phyloP scores from a whole-genome alignment of 2,797 vertebrate species.

The Argyrosomus regius region DNA sequence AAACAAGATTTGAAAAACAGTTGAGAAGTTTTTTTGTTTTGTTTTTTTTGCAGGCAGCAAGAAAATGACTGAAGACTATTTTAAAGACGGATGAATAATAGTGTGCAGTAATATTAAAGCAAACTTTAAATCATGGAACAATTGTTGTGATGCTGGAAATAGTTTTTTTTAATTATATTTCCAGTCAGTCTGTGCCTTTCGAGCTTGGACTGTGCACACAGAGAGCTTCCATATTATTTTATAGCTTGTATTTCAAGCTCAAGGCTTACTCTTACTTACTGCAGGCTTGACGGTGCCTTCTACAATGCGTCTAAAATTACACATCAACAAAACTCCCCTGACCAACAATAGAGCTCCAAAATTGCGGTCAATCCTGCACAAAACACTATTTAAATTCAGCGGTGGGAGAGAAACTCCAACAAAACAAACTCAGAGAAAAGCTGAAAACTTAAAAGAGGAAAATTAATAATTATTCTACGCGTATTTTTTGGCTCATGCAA shows the following conservation, averaged over 20 bases:
- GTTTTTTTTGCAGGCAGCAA: slow-evolving; percentile 13
- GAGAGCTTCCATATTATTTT: slow-evolving; percentile 67
- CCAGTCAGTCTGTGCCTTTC: slow-evolving; percentile 27
- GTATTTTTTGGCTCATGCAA: slow-evolving; percentile 38
- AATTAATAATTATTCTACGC: not conserved
- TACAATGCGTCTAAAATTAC: slow-evolving; percentile 76
- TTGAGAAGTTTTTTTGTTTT: slow-evolving; percentile 35
- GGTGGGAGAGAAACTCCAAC: slow-evolving; percentile 43
- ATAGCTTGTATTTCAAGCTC: slow-evolving; percentile 67
- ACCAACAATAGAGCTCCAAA: slow-evolving; percentile 60
- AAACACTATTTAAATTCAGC: slow-evolving; percentile 50
- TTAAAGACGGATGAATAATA: slow-evolving; percentile 1
- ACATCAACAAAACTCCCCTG: slow-evolving; percentile 68
- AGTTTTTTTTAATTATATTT: slow-evolving; percentile 6
- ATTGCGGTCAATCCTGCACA: slow-evolving; percentile 49
- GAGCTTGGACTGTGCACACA: slow-evolving; percentile 23
- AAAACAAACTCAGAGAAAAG: slow-evolving; percentile 47
- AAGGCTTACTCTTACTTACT: slow-evolving; percentile 67
- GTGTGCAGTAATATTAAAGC: slow-evolving; percentile 6
- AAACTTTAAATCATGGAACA: not conserved
- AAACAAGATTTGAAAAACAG: slow-evolving; percentile 37
- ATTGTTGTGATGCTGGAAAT: slow-evolving; percentile 26
- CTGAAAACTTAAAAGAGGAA: slow-evolving; percentile 25
- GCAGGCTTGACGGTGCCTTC: slow-evolving; percentile 57
- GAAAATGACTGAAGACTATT: slow-evolving; percentile 9